Percentiles rank a stretch among this genome's conserved stretches.
Evolutionary conservation across 30 jellyfish, hydroid and myxozoan species (phyloP).

Genomic region (Turritopsis dohrnii): DNA sequence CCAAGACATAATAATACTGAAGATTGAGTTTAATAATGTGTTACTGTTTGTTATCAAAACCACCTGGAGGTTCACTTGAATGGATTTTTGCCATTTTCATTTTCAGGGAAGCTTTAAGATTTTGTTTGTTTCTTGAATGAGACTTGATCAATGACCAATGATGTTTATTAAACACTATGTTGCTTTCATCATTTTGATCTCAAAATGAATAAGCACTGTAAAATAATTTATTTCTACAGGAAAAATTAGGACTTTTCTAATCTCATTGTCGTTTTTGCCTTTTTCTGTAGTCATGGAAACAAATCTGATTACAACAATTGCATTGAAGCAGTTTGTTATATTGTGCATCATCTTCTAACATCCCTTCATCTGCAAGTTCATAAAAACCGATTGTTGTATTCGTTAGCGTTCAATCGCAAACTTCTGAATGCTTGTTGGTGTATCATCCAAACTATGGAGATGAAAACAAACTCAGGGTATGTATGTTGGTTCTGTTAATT

Average conservation of each 20-base stretch:
- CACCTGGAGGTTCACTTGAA: too few relatives aligned
- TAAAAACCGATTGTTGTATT: constrained; percentile 38
- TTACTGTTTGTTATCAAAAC: too few relatives aligned
- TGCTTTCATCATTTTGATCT: too few relatives aligned
- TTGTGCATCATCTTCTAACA: constrained; percentile 8
- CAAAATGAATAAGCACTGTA: too few relatives aligned
- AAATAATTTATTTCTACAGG: neutral
- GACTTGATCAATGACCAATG: too few relatives aligned
- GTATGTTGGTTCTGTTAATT: too few relatives aligned
- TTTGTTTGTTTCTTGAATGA: too few relatives aligned
- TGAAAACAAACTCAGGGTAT: constrained; percentile 29
- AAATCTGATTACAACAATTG: neutral
- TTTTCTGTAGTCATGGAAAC: neutral
- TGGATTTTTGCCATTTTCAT: too few relatives aligned
- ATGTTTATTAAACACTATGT: too few relatives aligned
- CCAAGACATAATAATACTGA: too few relatives aligned
- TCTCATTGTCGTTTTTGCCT: neutral
- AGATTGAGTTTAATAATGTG: too few relatives aligned
- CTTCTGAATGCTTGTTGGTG: constrained; percentile 59
- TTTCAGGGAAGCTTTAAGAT: too few relatives aligned
- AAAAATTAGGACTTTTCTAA: neutral
- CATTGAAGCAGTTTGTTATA: constrained; percentile 15
- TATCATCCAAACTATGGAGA: constrained; percentile 23
- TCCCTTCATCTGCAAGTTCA: constrained; percentile 22
- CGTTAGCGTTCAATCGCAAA: constrained; percentile 57